A percentile compares a stretch with the other conserved stretches of the same genome.
Evolutionary conservation across 2,113 vertebrate genomes (phyloP).

Genomic region (Rhizomys pruinosus): DNA sequence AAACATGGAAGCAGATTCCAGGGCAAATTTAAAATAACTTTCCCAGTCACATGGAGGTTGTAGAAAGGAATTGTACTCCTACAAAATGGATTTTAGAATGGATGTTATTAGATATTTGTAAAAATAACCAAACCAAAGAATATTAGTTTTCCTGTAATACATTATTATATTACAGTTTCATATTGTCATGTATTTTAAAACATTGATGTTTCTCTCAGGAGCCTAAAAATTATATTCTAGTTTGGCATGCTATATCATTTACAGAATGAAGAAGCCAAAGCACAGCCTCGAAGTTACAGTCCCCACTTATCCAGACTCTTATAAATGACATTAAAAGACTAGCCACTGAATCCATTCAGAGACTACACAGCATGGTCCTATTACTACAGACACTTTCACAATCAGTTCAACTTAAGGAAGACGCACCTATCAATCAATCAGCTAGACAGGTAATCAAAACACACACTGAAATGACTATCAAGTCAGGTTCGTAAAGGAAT

Average conservation of each 20-base stretch:
- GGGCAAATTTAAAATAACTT: neutral
- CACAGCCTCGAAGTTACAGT: neutral
- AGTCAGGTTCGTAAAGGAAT: slow-evolving; percentile 51
- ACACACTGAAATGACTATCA: slow-evolving; percentile 63
- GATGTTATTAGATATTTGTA: neutral
- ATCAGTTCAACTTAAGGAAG: slow-evolving; percentile 57
- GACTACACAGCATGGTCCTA: slow-evolving; percentile 28
- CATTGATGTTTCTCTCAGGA: neutral
- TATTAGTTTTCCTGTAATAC: neutral
- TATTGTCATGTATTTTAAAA: neutral
- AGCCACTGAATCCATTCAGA: slow-evolving; percentile 45
- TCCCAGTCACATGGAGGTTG: neutral
- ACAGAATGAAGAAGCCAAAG: slow-evolving; percentile 34
- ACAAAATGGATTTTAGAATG: neutral
- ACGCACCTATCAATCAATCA: slow-evolving; percentile 68
- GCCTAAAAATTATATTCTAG: neutral
- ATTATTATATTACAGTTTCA: neutral
- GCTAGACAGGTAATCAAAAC: slow-evolving; percentile 71
- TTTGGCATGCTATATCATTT: neutral
- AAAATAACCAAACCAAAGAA: slow-evolving; percentile 5
- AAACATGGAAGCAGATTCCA: neutral
- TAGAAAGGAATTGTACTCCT: neutral
- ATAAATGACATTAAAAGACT: slow-evolving; percentile 34
- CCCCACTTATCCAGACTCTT: neutral
- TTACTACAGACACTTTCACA: slow-evolving; percentile 39